These are phyloP conservation scores for Hypotaenidia okinawae DNA, from an alignment of 2,797 vertebrate species.

Conservation along the genomic window DNA sequence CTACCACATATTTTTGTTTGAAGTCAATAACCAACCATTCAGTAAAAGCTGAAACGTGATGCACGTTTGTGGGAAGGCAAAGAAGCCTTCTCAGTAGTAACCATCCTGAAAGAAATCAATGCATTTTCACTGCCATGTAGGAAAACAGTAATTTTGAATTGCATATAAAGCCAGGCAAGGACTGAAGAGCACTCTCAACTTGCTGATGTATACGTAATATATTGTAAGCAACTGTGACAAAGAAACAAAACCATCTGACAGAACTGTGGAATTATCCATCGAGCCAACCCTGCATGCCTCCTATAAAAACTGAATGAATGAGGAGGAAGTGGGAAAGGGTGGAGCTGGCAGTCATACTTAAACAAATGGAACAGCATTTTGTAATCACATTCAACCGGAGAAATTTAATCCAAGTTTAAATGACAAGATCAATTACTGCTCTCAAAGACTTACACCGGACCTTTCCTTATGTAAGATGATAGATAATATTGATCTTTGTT, in stretches of 20 bases:
- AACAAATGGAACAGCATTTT: conserved; percentile 4
- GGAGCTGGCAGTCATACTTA: neutral
- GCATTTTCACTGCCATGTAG: neutral
- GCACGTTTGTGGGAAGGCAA: neutral
- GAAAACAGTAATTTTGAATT: neutral
- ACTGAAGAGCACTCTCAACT: neutral
- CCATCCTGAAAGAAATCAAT: neutral
- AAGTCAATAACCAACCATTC: neutral
- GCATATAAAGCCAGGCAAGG: neutral
- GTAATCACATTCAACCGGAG: neutral
- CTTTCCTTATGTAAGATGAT: neutral
- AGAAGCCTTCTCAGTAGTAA: neutral
- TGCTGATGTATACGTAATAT: neutral
- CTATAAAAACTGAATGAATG: conserved; percentile 20
- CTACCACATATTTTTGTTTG: neutral
- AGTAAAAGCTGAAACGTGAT: neutral
- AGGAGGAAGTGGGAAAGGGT: neutral
- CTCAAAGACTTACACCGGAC: neutral
- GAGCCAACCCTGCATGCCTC: neutral
- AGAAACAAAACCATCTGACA: neutral
- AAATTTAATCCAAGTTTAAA: neutral
- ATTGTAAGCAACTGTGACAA: neutral
- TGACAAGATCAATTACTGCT: neutral
- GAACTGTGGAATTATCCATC: neutral
- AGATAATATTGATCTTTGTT: neutral